Conservation (phyloP, 2,888 invertebrate species). For the Nyleta sp. region DNA sequence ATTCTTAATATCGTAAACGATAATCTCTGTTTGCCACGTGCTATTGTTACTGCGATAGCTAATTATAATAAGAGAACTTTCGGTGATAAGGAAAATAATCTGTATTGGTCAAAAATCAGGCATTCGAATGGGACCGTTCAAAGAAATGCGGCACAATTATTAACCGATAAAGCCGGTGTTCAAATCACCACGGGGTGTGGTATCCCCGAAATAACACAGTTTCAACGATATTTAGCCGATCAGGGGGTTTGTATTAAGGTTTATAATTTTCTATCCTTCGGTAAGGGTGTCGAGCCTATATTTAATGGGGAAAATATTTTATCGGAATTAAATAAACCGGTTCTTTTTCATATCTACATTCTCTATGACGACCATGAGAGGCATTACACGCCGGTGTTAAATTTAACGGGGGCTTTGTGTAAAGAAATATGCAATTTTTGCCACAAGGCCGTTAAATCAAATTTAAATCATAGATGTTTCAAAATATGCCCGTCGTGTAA, state of each 20-base stretch:
- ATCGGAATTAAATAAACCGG: background rate
- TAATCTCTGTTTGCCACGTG: constrained; percentile 6
- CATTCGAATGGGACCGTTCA: background rate
- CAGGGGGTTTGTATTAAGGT: background rate
- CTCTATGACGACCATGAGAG: background rate
- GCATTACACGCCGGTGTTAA: background rate
- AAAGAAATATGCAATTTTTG: constrained; percentile 1
- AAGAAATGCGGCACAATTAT: background rate
- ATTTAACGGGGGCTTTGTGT: background rate
- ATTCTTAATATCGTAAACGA: background rate
- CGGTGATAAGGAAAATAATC: background rate
- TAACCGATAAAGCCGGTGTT: background rate
- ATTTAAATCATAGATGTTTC: background rate
- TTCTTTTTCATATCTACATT: background rate
- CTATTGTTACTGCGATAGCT: background rate
- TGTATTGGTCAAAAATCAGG: background rate
- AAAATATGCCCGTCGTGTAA: background rate
- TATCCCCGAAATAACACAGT: background rate
- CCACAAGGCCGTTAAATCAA: background rate
- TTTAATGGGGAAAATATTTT: background rate
- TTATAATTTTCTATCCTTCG: background rate
- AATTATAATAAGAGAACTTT: background rate
- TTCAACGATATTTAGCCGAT: background rate
- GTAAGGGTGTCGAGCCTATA: background rate
- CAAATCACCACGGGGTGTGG: background rate